Evolutionary conservation across 2,113 vertebrate genomes (phyloP).

Genomic region (Heloderma charlesbogerti): DNA sequence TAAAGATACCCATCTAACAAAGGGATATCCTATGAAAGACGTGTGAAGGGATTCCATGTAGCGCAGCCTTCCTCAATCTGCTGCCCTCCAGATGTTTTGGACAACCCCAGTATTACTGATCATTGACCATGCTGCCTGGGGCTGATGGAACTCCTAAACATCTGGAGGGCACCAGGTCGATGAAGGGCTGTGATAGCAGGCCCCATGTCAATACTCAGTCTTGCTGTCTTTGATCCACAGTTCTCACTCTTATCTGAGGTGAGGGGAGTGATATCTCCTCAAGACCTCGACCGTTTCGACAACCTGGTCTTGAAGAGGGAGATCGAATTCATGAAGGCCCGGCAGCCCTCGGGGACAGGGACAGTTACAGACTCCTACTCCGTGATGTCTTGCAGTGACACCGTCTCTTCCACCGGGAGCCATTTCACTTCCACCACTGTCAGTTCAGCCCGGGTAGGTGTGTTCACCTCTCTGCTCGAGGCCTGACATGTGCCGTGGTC

Average conservation of each 20-base stretch:
- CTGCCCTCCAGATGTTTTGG: no score
- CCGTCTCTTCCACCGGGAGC: conserved; percentile 90
- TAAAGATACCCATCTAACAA: no score
- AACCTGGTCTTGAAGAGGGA: conserved; percentile 91
- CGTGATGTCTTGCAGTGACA: conserved; percentile 90
- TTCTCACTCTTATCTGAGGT: conserved; percentile 95
- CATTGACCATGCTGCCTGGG: not conserved
- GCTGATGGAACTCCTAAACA: not conserved
- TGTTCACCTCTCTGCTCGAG: not conserved
- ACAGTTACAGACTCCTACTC: conserved; percentile 83
- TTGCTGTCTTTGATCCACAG: conserved; percentile 70
- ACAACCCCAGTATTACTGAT: no score
- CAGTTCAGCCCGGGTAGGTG: conserved; percentile 93
- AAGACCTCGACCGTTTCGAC: conserved; percentile 93
- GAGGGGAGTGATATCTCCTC: conserved; percentile 86
- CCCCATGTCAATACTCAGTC: not conserved
- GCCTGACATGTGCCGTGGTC: not conserved
- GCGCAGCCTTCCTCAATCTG: no score
- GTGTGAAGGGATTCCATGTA: no score
- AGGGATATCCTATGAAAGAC: no score
- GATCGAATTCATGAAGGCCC: conserved; percentile 93
- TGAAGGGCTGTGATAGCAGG: not conserved
- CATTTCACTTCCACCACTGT: conserved; percentile 94
- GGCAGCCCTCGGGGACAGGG: conserved; percentile 80
- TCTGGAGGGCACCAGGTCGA: no score